phyloP scores from a whole-genome alignment of 2,113 vertebrate genomes.

The Paradisaea rubra region DNA sequence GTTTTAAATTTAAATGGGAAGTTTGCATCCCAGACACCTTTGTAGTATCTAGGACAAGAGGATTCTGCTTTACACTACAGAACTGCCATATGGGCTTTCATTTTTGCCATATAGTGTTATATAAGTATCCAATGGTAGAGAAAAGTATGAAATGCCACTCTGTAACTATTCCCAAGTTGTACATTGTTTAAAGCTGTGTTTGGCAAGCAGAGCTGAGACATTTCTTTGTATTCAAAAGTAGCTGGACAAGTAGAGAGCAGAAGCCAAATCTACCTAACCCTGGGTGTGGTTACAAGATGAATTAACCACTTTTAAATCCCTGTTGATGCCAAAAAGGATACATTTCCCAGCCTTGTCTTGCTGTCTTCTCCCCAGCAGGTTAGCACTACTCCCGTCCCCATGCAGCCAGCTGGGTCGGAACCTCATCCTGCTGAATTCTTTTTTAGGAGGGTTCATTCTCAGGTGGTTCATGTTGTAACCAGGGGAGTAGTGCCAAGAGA shows the following conservation, averaged over 20 bases:
- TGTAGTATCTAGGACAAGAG: too few relatives aligned
- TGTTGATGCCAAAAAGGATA: neutral
- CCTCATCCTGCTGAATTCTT: neutral
- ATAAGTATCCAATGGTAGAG: neutral
- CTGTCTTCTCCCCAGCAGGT: neutral
- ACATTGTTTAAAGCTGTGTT: neutral
- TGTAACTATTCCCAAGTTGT: neutral
- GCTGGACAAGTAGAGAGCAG: neutral
- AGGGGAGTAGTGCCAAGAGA: neutral
- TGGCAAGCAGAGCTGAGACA: neutral
- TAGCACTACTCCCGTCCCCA: neutral
- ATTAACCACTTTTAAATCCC: neutral
- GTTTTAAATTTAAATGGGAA: neutral
- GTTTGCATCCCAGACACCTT: neutral
- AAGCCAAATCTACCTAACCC: neutral
- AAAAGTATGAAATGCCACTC: neutral
- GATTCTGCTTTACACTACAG: neutral
- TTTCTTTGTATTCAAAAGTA: neutral
- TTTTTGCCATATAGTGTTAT: neutral
- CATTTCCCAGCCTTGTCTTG: neutral
- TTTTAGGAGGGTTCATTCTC: neutral
- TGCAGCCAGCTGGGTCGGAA: neutral
- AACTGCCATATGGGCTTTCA: neutral
- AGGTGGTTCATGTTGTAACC: neutral
- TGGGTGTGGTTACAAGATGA: neutral